Conservation (phyloP, 1,140 invertebrate genomes). For the Agraylea sexmaculata region DNA sequence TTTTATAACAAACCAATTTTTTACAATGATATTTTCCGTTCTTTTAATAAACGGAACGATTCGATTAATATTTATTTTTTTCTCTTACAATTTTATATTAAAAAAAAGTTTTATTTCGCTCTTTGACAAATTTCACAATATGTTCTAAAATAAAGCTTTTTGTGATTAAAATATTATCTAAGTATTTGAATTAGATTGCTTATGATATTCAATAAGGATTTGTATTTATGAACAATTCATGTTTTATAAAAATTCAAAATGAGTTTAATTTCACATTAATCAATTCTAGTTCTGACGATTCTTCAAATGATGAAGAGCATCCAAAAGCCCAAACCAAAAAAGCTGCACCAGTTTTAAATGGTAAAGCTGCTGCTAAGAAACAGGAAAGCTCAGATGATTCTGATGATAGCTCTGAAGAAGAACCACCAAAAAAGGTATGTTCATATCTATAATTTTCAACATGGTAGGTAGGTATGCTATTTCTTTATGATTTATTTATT, state of each 20-base stretch:
- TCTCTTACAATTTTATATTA: too few species aligned
- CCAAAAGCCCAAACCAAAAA: neutral
- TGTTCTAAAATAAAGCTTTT: conserved; percentile 5
- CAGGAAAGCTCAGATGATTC: conserved; percentile 18
- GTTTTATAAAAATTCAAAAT: neutral
- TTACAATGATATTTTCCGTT: too few species aligned
- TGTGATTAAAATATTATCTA: conserved; percentile 12
- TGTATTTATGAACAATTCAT: conserved; percentile 3
- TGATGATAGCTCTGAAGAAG: conserved; percentile 20
- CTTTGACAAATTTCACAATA: conserved; percentile 18
- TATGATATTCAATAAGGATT: neutral
- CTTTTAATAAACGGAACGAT: too few species aligned
- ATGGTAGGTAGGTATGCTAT: neutral
- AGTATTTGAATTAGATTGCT: neutral
- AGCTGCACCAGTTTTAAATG: neutral
- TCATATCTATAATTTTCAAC: neutral
- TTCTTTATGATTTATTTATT: conserved; percentile 11
- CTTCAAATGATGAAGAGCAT: conserved; percentile 17
- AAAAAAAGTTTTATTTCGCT: too few species aligned
- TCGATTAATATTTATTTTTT: too few species aligned
- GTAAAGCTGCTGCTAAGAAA: conserved; percentile 7
- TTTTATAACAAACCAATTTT: too few species aligned
- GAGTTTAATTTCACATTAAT: conserved; percentile 1
- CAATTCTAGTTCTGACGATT: conserved; percentile 17
- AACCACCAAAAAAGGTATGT: conserved; percentile 15